phyloP scores from a whole-genome alignment of 2,113 vertebrate species.

The Dipodomys merriami region DNA sequence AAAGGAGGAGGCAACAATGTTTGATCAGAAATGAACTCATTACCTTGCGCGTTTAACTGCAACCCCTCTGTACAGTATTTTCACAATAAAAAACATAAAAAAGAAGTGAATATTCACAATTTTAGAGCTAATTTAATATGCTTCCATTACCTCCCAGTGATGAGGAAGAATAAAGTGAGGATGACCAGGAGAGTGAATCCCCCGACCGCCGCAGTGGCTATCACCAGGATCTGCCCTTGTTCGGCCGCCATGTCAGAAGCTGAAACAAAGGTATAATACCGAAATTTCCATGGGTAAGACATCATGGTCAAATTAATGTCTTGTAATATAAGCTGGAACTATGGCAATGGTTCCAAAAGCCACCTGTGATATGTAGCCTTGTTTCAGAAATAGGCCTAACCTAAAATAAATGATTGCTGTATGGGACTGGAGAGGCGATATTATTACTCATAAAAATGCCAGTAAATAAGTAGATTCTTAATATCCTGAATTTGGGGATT shows the following conservation, averaged over 20 bases:
- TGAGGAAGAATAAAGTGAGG: conserved; percentile 96
- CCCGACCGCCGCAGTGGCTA: conserved; percentile 95
- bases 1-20: too few species aligned
- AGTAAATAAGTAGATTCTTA: not conserved
- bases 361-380: not conserved
- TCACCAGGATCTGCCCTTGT: conserved; percentile 96
- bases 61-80: too few species aligned
- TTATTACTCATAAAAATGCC: conserved; percentile 8
- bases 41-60: too few species aligned
- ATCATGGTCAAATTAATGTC: not conserved
- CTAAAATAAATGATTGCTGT: not conserved
- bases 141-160: conserved; percentile 94
- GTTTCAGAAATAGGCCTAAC: conserved; percentile 1
- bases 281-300: not conserved
- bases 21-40: too few species aligned
- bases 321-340: not conserved
- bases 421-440: not conserved
- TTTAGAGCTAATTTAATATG: not conserved
- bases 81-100: not conserved
- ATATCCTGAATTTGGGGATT: not conserved
- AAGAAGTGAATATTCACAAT: not conserved
- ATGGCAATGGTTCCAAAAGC: not conserved
- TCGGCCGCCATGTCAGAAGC: conserved; percentile 95
- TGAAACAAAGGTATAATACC: conserved; percentile 83
- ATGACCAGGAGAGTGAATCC: conserved; percentile 97